Base-by-base conservation (phyloP, 2,888 invertebrate genomes). In the Lithophane socia region DNA sequence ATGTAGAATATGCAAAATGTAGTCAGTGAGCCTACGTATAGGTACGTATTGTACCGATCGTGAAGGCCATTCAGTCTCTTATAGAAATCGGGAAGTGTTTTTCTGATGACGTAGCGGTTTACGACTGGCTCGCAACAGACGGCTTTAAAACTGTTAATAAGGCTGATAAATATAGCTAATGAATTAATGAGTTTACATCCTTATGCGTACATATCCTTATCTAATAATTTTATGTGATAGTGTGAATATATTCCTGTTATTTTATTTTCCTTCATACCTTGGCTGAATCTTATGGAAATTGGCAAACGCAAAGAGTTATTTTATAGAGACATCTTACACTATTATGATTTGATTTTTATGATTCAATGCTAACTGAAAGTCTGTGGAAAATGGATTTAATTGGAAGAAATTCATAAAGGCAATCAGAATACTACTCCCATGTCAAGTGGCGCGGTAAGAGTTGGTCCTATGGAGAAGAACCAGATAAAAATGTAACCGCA, bases 11-110 rank as follows among this genome's bases (percentile, higher is more conserved):
- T 84, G 79, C 81, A 84, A 84, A 87, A 83, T 77, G 58, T 79
- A 71, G 69, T 44, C 61, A 68, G 70, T 67, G 79, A 75, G 61
- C 73, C 77, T 79, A 79, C 76, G 77, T 75, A 73, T 52, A n/a
- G n/a, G n/a, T n/a, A 63, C 61, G 75, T 75, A 76, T 77, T 80
- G 75, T 84, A 76, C 64, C 74, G 72, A 80, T 65, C 56, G 21
- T 87, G 94, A 95, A 95, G 95, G 95, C 83, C 93, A 85, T 54
- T 88, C 87, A 79, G 90, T 93, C 93, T 92, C 92, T 91, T 94
- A 93, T 92, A 94, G 95, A 92, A 90, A 94, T 89, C 91, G 94
- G 95, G 95, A 95, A 95, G 95, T 95, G 85, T 86, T 89, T 83
- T 83, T 87, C 77, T 78, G 79, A 73, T 92, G 92, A 92, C 92